These are phyloP conservation scores for Leuciscus idus DNA, from an alignment of 2,113 vertebrate genomes.

Conservation along the genomic window DNA sequence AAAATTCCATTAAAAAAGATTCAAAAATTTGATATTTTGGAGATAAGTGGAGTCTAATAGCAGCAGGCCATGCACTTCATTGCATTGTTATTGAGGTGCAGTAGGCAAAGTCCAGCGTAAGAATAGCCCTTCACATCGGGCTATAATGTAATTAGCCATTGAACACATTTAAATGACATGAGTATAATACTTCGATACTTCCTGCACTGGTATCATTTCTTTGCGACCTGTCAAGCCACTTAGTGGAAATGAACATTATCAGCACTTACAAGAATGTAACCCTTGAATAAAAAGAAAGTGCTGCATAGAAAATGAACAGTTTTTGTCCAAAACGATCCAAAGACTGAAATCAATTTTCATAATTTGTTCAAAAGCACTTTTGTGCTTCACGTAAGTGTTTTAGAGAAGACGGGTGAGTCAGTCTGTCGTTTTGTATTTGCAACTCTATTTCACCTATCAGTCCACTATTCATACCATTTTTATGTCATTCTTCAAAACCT, in stretches of 20 bases:
- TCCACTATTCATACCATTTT: slow-evolving; percentile 1
- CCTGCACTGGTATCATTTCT: slow-evolving; percentile 14
- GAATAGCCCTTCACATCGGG: neutral
- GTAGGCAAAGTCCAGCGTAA: neutral
- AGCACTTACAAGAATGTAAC: slow-evolving; percentile 31
- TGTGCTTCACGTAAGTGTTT: slow-evolving; percentile 49
- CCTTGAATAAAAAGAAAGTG: slow-evolving; percentile 35
- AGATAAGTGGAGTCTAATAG: neutral
- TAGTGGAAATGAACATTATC: slow-evolving; percentile 25
- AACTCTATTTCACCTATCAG: slow-evolving; percentile 20
- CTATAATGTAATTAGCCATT: neutral
- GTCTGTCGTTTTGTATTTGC: neutral
- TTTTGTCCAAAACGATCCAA: slow-evolving; percentile 43
- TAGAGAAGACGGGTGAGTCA: slow-evolving; percentile 40
- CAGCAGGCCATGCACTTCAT: neutral
- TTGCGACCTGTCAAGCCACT: slow-evolving; percentile 34
- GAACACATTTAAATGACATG: neutral
- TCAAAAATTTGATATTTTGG: neutral
- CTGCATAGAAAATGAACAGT: slow-evolving; percentile 6
- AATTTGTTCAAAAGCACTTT: slow-evolving; percentile 62
- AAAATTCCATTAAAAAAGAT: neutral
- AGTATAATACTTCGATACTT: slow-evolving; percentile 17
- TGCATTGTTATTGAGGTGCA: neutral
- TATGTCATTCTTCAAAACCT: slow-evolving; percentile 11
- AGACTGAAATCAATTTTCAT: slow-evolving; percentile 66